Percentiles rank a stretch among this genome's conserved stretches.
These are phyloP conservation scores for Drosophila anceps DNA, from an alignment of 2,888 invertebrate species.

Conservation along the genomic window DNA sequence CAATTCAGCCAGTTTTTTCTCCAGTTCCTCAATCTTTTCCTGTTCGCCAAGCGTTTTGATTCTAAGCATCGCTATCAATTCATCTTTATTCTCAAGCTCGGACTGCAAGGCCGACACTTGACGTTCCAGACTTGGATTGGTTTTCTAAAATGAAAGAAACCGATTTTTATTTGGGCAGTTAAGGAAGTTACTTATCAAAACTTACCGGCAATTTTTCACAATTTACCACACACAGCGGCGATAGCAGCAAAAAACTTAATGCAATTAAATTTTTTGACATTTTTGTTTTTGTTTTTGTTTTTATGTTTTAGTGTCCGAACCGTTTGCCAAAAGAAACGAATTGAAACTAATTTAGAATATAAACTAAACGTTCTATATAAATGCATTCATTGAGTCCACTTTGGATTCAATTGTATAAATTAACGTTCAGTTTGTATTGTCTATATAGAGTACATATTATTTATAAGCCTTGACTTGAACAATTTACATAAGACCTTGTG, in stretches of 20 bases:
- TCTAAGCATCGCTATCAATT: slow-evolving; percentile 46
- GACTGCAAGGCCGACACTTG: slow-evolving; percentile 21
- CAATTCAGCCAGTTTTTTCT: slow-evolving; percentile 20
- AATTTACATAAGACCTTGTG: slow-evolving; percentile 30
- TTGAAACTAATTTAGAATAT: slow-evolving; percentile 34
- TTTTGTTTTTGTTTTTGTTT: slow-evolving; percentile 18
- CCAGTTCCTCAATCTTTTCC: slow-evolving; percentile 40
- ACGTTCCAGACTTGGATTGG: slow-evolving; percentile 9
- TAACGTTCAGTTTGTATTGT: slow-evolving; percentile 11
- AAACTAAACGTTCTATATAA: slow-evolving; percentile 12
- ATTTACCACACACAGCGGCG: slow-evolving; percentile 1
- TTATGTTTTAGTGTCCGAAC: background rate
- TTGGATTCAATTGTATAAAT: slow-evolving; percentile 34
- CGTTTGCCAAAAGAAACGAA: slow-evolving; percentile 16
- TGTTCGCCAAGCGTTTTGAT: slow-evolving; percentile 42
- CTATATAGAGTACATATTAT: slow-evolving; percentile 20
- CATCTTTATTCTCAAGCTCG: slow-evolving; percentile 39
- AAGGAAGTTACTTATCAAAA: background rate
- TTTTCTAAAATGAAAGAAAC: slow-evolving; percentile 16
- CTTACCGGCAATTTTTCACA: slow-evolving; percentile 27
- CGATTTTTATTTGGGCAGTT: background rate
- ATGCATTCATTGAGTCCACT: slow-evolving; percentile 6
- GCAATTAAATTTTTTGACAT: slow-evolving; percentile 24
- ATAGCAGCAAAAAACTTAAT: slow-evolving; percentile 19
- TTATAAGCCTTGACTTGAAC: slow-evolving; percentile 15